Conservation (phyloP, 2,797 vertebrate species). For the Halcyon chelicuti region DNA sequence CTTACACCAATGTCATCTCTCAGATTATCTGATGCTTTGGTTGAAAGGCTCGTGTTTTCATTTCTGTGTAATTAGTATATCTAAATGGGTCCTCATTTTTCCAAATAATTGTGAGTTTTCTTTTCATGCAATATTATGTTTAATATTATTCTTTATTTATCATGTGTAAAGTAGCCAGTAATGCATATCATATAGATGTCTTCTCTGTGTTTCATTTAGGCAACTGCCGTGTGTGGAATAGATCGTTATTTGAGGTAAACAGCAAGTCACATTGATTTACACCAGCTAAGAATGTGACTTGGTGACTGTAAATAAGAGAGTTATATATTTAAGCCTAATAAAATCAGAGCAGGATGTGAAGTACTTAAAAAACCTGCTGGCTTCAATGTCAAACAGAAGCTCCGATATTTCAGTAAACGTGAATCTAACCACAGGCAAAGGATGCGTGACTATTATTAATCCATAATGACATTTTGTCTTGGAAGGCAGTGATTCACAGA, state of each 20-base stretch:
- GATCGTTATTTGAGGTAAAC: constrained; percentile 10
- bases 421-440: background rate
- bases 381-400: background rate
- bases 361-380: background rate
- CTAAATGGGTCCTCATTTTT: background rate
- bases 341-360: background rate
- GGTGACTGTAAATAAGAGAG: background rate
- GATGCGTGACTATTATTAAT: background rate
- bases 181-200: background rate
- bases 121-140: background rate
- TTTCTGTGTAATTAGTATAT: background rate
- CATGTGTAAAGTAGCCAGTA: background rate
- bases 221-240: background rate
- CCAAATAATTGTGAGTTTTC: background rate
- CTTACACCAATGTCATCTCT: background rate
- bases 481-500: background rate
- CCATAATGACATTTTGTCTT: background rate
- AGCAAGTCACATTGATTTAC: constrained; percentile 13
- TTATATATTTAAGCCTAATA: background rate
- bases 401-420: background rate
- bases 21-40: background rate
- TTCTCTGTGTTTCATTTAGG: constrained; percentile 1
- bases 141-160: constrained; percentile 29
- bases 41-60: background rate
- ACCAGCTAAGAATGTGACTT: background rate